These are phyloP conservation scores for Anolis apletophallus DNA, from an alignment of 2,797 vertebrate species.

Conservation along the genomic window DNA sequence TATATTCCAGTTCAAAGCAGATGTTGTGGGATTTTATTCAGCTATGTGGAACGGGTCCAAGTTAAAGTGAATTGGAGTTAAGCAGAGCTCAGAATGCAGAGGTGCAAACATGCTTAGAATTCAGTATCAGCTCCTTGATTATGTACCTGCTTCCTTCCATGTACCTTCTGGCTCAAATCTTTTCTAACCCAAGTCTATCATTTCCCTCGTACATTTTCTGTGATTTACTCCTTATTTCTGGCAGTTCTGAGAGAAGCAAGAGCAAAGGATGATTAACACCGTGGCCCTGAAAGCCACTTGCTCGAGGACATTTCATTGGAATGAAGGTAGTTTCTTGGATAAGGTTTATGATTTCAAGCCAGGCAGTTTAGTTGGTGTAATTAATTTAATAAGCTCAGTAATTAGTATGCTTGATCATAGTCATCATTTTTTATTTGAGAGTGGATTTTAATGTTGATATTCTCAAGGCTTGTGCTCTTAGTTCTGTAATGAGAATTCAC, in stretches of 20 bases:
- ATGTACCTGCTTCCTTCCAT: no score
- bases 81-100: neutral
- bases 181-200: neutral
- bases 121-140: no score
- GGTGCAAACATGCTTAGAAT: no score
- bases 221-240: neutral
- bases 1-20: no score
- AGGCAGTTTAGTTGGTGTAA: neutral
- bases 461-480: neutral
- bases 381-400: constrained; percentile 6
- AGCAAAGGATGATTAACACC: neutral
- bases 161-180: neutral
- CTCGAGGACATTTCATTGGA: neutral
- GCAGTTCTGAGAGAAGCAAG: neutral
- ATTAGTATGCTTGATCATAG: neutral
- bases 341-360: neutral
- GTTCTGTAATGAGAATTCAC: neutral
- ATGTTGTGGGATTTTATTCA: no score
- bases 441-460: neutral
- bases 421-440: constrained; percentile 8
- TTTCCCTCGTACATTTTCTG: neutral
- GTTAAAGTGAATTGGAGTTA: neutral
- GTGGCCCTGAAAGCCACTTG: constrained; percentile 6
- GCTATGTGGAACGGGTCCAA: no score
- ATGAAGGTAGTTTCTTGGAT: neutral